phyloP scores from a whole-genome alignment of 2,888 invertebrate species.

The Ochropleura leucogaster region DNA sequence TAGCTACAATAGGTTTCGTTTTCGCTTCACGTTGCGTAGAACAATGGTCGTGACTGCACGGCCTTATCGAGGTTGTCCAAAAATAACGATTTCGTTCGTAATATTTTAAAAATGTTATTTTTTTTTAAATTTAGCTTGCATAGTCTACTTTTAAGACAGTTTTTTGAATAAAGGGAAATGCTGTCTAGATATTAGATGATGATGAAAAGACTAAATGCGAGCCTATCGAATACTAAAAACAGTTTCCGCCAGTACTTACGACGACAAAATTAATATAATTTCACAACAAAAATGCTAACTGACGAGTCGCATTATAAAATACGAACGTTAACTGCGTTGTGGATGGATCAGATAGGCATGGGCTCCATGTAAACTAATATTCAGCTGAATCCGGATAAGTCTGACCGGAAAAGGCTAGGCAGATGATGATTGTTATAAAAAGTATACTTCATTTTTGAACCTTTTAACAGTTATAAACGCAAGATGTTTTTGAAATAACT shows the following conservation, averaged over 20 bases:
- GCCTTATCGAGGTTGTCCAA: background rate
- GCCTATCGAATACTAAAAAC: background rate
- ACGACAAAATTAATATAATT: background rate
- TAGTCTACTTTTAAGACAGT: background rate
- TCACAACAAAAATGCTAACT: background rate
- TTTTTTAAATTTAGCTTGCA: background rate
- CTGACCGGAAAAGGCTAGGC: too few species aligned
- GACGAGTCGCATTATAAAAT: background rate
- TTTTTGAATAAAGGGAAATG: background rate
- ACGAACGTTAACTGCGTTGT: too few species aligned
- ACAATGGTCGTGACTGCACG: background rate
- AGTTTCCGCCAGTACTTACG: too few species aligned
- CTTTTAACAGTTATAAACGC: constrained; percentile 1
- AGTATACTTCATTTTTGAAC: background rate
- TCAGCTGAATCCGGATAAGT: too few species aligned
- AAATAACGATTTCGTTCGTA: background rate
- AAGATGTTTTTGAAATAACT: background rate
- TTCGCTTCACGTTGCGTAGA: constrained; percentile 7
- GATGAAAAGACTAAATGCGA: background rate
- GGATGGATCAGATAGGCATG: too few species aligned
- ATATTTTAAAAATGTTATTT: background rate
- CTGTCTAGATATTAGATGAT: background rate
- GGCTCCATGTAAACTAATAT: background rate
- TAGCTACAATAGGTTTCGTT: background rate
- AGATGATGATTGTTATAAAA: too few species aligned